A percentile compares a stretch with the other conserved stretches of the same genome.
These are phyloP conservation scores for Scatophagus argus DNA, from an alignment of 2,113 vertebrate species.

Conservation along the genomic window DNA sequence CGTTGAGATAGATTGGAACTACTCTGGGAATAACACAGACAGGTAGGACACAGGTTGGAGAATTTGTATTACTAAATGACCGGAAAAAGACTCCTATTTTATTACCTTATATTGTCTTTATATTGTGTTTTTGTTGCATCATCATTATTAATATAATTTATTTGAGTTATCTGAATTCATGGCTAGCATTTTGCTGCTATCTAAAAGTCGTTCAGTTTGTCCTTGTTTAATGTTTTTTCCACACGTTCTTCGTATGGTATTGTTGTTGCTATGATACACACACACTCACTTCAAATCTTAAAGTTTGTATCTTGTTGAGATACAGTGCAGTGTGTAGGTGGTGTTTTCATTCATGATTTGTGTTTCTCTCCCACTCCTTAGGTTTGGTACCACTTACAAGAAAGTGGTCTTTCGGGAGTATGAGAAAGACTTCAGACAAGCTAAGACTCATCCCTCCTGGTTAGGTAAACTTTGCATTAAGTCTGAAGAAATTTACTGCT, in stretches of 20 bases:
- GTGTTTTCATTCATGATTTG: slow-evolving; percentile 16
- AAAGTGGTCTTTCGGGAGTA: slow-evolving; percentile 95
- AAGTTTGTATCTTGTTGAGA: not conserved
- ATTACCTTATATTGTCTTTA: not conserved
- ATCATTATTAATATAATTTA: not conserved
- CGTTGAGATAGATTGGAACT: slow-evolving; percentile 83
- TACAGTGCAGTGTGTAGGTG: not conserved
- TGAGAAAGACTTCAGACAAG: slow-evolving; percentile 88
- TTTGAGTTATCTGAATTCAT: not conserved
- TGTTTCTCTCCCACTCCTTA: slow-evolving; percentile 57
- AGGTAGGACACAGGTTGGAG: slow-evolving; percentile 34
- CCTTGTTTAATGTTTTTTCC: not conserved
- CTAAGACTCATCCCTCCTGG: slow-evolving; percentile 84
- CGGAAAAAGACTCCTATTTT: not conserved
- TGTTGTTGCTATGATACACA: not conserved
- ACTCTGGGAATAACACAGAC: slow-evolving; percentile 62
- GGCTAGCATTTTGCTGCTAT: not conserved
- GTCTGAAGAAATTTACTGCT: not conserved
- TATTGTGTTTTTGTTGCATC: not conserved
- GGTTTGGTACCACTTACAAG: slow-evolving; percentile 83
- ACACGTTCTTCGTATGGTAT: not conserved
- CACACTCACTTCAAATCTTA: not conserved
- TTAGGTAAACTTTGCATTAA: slow-evolving; percentile 85
- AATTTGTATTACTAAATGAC: not conserved
- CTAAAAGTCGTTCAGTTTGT: slow-evolving; percentile 12